Percentiles rank a stretch among this genome's conserved stretches.
These are phyloP conservation scores for Drosophila littoralis DNA, from an alignment of 1,140 invertebrate genomes.

Conservation along the genomic window DNA sequence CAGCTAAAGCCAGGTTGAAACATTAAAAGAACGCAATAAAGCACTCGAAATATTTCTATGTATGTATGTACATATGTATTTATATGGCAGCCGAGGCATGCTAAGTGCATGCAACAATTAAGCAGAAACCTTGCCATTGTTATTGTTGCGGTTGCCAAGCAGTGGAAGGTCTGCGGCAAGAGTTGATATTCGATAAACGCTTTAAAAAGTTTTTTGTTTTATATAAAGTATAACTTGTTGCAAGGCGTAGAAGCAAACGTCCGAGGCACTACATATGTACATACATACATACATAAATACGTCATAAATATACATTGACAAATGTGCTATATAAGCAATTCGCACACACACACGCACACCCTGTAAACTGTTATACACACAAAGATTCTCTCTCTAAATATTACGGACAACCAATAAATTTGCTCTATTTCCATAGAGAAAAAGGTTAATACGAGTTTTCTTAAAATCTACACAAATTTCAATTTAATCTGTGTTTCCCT, in stretches of 20 bases:
- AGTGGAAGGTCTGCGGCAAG: slow-evolving; percentile 16
- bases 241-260: slow-evolving; percentile 29
- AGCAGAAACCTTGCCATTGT: slow-evolving; percentile 43
- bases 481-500: slow-evolving; percentile 8
- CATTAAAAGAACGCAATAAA: slow-evolving; percentile 42
- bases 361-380: slow-evolving; percentile 42
- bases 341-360: slow-evolving; percentile 1
- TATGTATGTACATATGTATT: not conserved
- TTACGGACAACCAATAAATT: slow-evolving; percentile 7
- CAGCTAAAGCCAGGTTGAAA: slow-evolving; percentile 13
- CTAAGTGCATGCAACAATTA: slow-evolving; percentile 42
- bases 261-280: slow-evolving; percentile 3
- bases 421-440: slow-evolving; percentile 15
- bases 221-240: slow-evolving; percentile 44
- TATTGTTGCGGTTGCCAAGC: slow-evolving; percentile 27
- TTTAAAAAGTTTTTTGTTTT: no score
- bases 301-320: slow-evolving; percentile 23
- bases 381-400: slow-evolving; percentile 19
- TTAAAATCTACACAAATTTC: not conserved
- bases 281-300: slow-evolving; percentile 12
- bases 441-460: not conserved
- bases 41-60: slow-evolving; percentile 6
- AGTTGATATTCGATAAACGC: slow-evolving; percentile 11
- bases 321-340: slow-evolving; percentile 14
- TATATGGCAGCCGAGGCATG: slow-evolving; percentile 19